Conservation (phyloP, 2,113 vertebrate genomes). For the Amia ocellicauda region DNA sequence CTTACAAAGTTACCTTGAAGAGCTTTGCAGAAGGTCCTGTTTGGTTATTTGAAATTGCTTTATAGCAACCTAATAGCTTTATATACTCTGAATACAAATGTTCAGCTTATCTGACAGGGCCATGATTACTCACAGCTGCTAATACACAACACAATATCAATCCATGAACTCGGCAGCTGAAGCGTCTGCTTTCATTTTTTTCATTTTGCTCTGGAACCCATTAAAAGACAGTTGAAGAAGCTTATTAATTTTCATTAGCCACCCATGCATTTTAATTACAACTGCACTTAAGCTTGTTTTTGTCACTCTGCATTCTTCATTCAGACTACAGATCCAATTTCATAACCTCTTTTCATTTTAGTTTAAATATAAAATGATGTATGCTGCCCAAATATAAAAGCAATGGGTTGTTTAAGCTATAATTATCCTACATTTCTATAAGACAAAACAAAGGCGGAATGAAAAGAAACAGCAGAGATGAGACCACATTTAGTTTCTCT, state of each 20-base stretch:
- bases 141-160: conserved; percentile 14
- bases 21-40: not conserved
- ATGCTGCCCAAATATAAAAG: no score
- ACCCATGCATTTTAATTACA: not conserved
- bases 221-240: not conserved
- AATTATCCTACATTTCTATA: no score
- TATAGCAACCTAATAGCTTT: not conserved
- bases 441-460: no score
- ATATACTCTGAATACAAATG: conserved; percentile 10
- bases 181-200: not conserved
- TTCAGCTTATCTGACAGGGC: conserved; percentile 10
- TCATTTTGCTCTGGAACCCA: not conserved
- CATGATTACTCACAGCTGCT: conserved; percentile 3
- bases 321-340: not conserved
- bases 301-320: not conserved
- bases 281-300: not conserved
- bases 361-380: not conserved
- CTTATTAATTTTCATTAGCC: not conserved
- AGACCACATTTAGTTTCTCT: no score
- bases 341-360: not conserved
- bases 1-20: conserved; percentile 12
- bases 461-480: no score
- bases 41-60: conserved; percentile 7
- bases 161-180: conserved; percentile 5
- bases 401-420: no score